Conservation (phyloP, 2,797 vertebrate genomes). For the Mormyrops boulengeri region DNA sequence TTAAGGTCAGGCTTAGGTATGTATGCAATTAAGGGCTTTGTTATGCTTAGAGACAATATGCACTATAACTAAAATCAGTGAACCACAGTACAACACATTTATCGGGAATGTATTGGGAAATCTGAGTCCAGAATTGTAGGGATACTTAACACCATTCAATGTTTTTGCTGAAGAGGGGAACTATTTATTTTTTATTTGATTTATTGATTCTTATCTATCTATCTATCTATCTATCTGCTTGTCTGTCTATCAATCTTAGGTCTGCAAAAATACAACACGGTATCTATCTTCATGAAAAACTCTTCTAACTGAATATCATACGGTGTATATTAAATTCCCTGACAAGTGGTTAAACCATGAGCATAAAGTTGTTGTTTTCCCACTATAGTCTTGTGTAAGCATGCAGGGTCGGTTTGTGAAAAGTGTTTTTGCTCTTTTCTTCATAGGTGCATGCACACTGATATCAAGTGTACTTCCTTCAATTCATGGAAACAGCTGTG, state of each 20-base stretch:
- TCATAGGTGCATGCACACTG: constrained; percentile 3
- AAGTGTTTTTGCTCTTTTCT: not conserved
- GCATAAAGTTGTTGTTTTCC: not conserved
- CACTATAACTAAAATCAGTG: not conserved
- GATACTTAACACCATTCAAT: not conserved
- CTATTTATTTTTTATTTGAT: not conserved
- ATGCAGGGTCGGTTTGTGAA: not conserved
- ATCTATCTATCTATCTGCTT: not conserved
- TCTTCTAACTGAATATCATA: not conserved
- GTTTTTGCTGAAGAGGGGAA: not conserved
- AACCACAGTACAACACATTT: not conserved
- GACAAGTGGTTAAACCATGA: not conserved
- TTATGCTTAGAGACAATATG: constrained; percentile 16
- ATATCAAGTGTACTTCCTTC: constrained; percentile 9
- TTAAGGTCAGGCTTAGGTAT: constrained; percentile 27
- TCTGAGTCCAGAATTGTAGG: not conserved
- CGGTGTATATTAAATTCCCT: not conserved
- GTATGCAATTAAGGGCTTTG: constrained; percentile 24
- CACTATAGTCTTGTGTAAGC: not conserved
- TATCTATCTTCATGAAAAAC: not conserved
- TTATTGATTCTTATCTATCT: not conserved
- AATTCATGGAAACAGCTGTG: constrained; percentile 27
- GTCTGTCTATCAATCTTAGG: not conserved
- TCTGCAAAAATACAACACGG: not conserved
- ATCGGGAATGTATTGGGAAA: not conserved